Conservation (phyloP, 2,888 invertebrate genomes). For the Incurvaria masculella region DNA sequence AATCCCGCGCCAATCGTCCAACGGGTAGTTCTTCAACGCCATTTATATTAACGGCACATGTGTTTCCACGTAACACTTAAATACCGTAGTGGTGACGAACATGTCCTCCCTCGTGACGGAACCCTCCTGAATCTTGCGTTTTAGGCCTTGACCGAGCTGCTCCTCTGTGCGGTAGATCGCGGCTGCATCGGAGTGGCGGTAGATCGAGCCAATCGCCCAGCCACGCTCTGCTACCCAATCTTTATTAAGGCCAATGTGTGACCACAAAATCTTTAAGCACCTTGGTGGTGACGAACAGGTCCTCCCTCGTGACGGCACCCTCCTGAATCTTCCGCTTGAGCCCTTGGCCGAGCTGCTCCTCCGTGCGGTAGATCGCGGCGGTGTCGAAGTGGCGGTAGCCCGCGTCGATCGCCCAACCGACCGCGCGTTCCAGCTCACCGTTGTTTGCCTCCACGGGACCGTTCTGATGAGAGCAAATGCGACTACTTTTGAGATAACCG, state of each 20-base stretch:
- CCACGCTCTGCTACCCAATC: no score
- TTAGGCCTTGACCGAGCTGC: conserved; percentile 43
- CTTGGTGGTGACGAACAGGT: conserved; percentile 54
- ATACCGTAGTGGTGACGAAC: conserved; percentile 54
- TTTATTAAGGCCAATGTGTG: no score
- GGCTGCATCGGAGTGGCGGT: conserved; percentile 54
- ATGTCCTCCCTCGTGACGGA: conserved; percentile 43
- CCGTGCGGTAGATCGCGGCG: conserved; percentile 49
- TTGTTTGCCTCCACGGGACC: conserved; percentile 16
- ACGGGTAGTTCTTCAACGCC: no score
- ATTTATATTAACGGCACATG: no score
- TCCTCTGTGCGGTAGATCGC: conserved; percentile 47
- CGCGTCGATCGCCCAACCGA: conserved; percentile 38
- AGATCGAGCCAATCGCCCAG: conserved; percentile 47
- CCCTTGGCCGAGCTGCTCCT: conserved; percentile 44
- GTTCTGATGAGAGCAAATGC: conserved; percentile 8
- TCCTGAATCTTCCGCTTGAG: conserved; percentile 37
- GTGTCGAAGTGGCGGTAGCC: conserved; percentile 56
- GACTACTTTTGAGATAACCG: no score
- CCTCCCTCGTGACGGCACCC: conserved; percentile 40
- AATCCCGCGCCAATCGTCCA: no score
- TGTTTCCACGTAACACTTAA: no score
- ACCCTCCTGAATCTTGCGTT: conserved; percentile 37
- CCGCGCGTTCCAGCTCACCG: conserved; percentile 28
- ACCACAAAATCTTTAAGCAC: no score